Evolutionary conservation across 2,113 vertebrate genomes (phyloP).

Genomic region (Eulemur macaco): DNA sequence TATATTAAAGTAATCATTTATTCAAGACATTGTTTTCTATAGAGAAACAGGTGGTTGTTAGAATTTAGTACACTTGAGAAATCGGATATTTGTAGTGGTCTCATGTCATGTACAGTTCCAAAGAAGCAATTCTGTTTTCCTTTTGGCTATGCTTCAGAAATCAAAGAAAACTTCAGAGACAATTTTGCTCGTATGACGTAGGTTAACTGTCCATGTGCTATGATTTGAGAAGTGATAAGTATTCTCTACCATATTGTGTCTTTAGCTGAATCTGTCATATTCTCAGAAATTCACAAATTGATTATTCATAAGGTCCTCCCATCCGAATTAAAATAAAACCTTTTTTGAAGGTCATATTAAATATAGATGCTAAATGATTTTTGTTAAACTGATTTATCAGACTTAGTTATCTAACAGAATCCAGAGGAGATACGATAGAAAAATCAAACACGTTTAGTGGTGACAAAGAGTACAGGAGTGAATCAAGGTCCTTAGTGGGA

Average conservation of each 20-base stretch:
- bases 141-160: background rate
- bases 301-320: background rate
- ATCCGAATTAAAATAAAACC: background rate
- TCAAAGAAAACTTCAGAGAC: slow-evolving; percentile 12
- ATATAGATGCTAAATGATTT: background rate
- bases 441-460: background rate
- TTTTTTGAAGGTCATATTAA: background rate
- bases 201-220: background rate
- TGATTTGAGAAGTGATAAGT: background rate
- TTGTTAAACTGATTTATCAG: background rate
- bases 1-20: background rate
- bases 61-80: slow-evolving; percentile 11
- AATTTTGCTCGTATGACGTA: background rate
- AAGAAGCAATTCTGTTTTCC: slow-evolving; percentile 38
- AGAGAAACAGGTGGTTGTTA: background rate
- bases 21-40: slow-evolving; percentile 15
- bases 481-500: background rate
- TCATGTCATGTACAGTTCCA: background rate
- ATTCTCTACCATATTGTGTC: background rate
- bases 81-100: background rate
- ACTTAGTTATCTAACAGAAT: background rate
- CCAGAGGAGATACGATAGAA: background rate
- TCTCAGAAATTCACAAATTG: background rate
- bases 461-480: background rate
- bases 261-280: background rate